These are phyloP conservation scores for Terebella lapidaria DNA, from an alignment of 2,888 invertebrate genomes.

Conservation along the genomic window DNA sequence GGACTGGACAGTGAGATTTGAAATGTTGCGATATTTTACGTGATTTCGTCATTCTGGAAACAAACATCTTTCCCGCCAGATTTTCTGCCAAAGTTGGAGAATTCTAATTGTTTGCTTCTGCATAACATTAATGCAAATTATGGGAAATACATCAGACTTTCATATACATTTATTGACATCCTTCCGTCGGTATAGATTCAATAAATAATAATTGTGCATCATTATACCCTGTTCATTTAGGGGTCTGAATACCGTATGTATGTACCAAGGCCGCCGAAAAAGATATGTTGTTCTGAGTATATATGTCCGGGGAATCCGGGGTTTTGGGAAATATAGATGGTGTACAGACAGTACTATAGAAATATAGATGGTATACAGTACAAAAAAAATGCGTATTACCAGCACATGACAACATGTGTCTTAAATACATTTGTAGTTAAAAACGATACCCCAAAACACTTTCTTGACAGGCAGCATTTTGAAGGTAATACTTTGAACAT, in stretches of 20 bases:
- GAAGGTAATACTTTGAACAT: no score
- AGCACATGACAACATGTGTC: no score
- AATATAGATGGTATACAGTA: neutral
- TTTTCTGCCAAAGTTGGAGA: no score
- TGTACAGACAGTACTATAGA: neutral
- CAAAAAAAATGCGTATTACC: no score
- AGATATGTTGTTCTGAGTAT: slow-evolving; percentile 4
- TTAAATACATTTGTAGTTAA: no score
- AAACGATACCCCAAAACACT: no score
- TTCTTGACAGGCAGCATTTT: no score
- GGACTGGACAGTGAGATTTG: no score
- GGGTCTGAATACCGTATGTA: no score
- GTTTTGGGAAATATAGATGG: neutral
- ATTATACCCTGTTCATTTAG: neutral
- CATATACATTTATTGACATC: slow-evolving; percentile 6
- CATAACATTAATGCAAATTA: slow-evolving; percentile 7
- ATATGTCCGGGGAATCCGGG: neutral
- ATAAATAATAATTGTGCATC: neutral
- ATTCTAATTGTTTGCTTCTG: slow-evolving; percentile 10
- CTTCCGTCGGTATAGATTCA: neutral
- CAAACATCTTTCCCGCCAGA: no score
- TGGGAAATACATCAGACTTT: slow-evolving; percentile 10
- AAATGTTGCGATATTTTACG: no score
- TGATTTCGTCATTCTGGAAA: no score
- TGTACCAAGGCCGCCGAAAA: neutral